Conservation (phyloP, 2,888 invertebrate genomes). For the Folsomia candida region DNA sequence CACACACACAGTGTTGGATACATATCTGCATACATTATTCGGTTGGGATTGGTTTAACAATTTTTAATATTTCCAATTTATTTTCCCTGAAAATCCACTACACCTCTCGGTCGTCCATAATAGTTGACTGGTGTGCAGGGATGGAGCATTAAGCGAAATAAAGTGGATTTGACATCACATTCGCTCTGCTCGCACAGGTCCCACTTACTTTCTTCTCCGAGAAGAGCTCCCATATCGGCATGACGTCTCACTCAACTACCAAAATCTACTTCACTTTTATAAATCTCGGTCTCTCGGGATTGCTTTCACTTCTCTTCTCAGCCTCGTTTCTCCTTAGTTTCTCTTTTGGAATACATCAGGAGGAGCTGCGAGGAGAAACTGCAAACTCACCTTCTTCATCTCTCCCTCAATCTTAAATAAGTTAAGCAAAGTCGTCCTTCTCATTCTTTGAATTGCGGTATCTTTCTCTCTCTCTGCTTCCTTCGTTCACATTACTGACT, state of each 20-base stretch:
- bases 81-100: no score
- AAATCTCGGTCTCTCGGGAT: constrained; percentile 8
- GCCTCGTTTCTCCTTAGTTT: no score
- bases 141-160: neutral
- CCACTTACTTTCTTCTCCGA: neutral
- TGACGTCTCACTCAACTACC: constrained; percentile 1
- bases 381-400: neutral
- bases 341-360: no score
- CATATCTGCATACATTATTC: no score
- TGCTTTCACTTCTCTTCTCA: neutral
- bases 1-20: no score
- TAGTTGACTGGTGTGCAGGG: no score
- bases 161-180: constrained; percentile 8
- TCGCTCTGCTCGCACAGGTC: no score
- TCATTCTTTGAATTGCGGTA: neutral
- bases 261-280: constrained; percentile 19
- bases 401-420: neutral
- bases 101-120: no score
- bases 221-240: neutral
- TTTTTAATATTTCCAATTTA: no score
- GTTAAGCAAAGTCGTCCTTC: neutral
- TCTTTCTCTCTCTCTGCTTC: neutral
- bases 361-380: no score
- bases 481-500: neutral
- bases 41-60: no score